phyloP scores from a whole-genome alignment of 2,888 invertebrate species.

The Acanthococcus lagerstroemiae region DNA sequence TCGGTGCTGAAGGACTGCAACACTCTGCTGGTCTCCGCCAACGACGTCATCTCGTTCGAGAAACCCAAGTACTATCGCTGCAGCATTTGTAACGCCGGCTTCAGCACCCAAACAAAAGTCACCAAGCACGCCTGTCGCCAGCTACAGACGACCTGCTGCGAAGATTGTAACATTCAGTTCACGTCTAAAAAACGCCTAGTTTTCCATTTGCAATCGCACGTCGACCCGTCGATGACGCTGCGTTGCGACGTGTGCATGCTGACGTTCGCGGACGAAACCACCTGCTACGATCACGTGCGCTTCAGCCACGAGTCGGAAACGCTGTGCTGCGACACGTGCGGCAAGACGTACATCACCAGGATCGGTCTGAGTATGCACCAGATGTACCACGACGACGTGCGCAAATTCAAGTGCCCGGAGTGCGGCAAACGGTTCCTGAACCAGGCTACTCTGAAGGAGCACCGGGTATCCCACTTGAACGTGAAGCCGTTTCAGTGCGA shows the following conservation, averaged over 20 bases:
- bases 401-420: conserved; percentile 46
- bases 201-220: conserved; percentile 46
- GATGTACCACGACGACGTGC: conserved; percentile 47
- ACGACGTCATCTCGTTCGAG: conserved; percentile 29
- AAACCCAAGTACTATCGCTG: conserved; percentile 33
- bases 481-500: conserved; percentile 50
- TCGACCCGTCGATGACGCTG: conserved; percentile 36
- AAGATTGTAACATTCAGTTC: conserved; percentile 44
- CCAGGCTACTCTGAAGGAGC: conserved; percentile 48
- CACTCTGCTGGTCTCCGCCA: conserved; percentile 18
- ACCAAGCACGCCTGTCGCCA: conserved; percentile 34
- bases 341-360: conserved; percentile 33
- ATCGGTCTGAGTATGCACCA: conserved; percentile 45
- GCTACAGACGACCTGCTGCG: conserved; percentile 31
- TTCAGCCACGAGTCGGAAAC: conserved; percentile 34
- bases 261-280: conserved; percentile 44
- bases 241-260: conserved; percentile 37
- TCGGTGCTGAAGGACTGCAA: conserved; percentile 11
- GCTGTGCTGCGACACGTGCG: conserved; percentile 35
- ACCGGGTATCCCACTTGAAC: conserved; percentile 47
- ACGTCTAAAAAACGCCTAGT: conserved; percentile 47
- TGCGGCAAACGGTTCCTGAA: conserved; percentile 48
- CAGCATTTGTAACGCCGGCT: conserved; percentile 32
- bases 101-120: conserved; percentile 33
- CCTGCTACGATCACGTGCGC: conserved; percentile 46